Evolutionary conservation across 2,797 vertebrate species (phyloP), one percentile per base, ranked within the genome.

Genomic region (Nasua narica): DNA sequence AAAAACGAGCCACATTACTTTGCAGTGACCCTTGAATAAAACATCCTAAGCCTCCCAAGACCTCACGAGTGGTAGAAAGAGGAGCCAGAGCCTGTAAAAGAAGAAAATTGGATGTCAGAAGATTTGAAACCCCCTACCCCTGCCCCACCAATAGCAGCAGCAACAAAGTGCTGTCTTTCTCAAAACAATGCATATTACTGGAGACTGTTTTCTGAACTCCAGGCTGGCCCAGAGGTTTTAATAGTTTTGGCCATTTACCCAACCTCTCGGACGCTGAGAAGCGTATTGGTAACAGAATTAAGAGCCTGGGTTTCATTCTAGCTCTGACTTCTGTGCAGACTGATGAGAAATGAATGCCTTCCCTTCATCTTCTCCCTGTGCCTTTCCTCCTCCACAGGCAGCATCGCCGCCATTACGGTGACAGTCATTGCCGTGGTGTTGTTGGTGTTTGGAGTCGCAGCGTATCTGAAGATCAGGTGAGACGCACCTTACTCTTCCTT

Each of bases 391-490:
- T 54, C 25, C 27, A 0, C 98, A 99, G 99, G 99, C 46, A 99
- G 99, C 94, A 98, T 99, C 0, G 99, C 98, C 60, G 99, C 98
- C 93, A 99, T 99, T 23, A 99, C 99, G 0, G 93, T 99, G 95
- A 97, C 98, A 0, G 98, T 99, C 93, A 99, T 99, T 2, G 92
- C 98, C 1, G 97, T 98, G 86, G 98, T 99, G 32, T 40, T 99
- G 96, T 7, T 99, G 97, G 98, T 99, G 84, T 99, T 99, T 0
- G 98, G 98, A 60, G 96, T 92, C 1, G 99, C 98, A 0, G 98
- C 98, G 0, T 99, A 98, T 95, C 98, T 99, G 96, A 99, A 99
- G 97, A 99, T 99, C 97, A 99, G 99, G 99, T 99, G 95, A 99
- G 98, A 81, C 5, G 19, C 32, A 10, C 19, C 18, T 23, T 40